Conservation (phyloP, 2,113 vertebrate species). For the Chrysemys picta region DNA sequence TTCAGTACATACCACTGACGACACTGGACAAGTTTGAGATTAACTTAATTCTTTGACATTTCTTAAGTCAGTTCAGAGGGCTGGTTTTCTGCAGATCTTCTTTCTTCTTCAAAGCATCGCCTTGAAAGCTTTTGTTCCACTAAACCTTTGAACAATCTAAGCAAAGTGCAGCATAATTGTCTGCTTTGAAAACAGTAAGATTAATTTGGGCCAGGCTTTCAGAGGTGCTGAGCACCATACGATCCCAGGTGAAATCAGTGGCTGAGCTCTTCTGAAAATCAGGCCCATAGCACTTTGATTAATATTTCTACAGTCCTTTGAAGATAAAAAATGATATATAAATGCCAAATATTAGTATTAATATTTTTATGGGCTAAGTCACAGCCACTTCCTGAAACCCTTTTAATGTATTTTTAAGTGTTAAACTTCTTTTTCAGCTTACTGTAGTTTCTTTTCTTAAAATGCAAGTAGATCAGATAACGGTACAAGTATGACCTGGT, state of each 20-base stretch:
- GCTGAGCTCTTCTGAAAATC: background rate
- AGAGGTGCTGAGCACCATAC: background rate
- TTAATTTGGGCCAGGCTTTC: background rate
- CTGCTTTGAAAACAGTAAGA: background rate
- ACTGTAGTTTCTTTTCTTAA: background rate
- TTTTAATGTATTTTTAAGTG: background rate
- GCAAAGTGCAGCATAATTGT: background rate
- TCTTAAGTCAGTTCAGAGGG: background rate
- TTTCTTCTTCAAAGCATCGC: background rate
- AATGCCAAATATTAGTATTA: background rate
- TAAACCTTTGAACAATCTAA: background rate
- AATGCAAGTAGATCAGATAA: background rate
- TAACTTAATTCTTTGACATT: background rate
- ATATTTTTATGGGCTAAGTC: background rate
- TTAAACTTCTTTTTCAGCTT: background rate
- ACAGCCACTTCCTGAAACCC: background rate
- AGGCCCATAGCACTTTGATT: background rate
- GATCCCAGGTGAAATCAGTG: background rate
- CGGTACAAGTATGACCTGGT: background rate
- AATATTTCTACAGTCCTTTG: background rate
- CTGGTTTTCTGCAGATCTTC: constrained; percentile 1
- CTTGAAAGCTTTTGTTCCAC: background rate
- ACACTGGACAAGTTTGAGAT: constrained; percentile 29
- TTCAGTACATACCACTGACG: constrained; percentile 47
- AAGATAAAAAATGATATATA: background rate